Base-by-base conservation (phyloP, 2,113 vertebrate genomes). In the Epinephelus lanceolatus region DNA sequence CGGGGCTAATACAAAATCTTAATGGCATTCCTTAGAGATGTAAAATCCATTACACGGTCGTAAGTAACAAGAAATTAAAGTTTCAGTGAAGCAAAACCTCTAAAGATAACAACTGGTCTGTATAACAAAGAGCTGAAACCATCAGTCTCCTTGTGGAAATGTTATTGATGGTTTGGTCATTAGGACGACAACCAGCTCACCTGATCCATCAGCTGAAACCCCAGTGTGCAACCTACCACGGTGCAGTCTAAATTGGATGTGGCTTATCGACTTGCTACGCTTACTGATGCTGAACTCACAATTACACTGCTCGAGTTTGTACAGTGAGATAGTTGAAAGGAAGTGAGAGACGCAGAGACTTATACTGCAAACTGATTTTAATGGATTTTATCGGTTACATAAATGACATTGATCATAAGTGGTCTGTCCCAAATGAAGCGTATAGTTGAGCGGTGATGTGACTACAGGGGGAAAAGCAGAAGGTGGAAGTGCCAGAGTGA, bases 331-430 rank as follows among this genome's bases (percentile, higher is more conserved):
- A 37, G 61, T 63, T 76, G 65, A 84, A 25, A 86, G 45, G 73
- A 81, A 68, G 82, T 30, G 59, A 82, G 9, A 87, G 33, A 53
- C 23, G 10, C 14, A 73, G 27, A 71, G 78, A 53, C 42, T 19
- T 76, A 3, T 63, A 80, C 33, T 72, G 80, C 57, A 90, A 87
- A 87, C 71, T 73, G 78, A 78, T 73, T 95, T 93, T 91, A 90
- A 89, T 90, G 68, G 84, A 80, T 90, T 86, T 45, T 78, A 61
- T 77, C 9, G 3, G 42, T 82, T 83, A 90, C 75, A 92, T 53
- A 85, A 62, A 76, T 66, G 19, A 74, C 68, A 83, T 33, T 79
- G 56, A 86, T 66, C 59, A 65, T 33, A 25, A 76, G 27, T n/a
- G 30, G 65, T 42, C 23, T 53, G 15, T 67, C 19, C n/a, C 59